Percentiles rank a stretch among this genome's conserved stretches.
Conservation (phyloP, 1,140 invertebrate species). For the Cydia fagiglandana region DNA sequence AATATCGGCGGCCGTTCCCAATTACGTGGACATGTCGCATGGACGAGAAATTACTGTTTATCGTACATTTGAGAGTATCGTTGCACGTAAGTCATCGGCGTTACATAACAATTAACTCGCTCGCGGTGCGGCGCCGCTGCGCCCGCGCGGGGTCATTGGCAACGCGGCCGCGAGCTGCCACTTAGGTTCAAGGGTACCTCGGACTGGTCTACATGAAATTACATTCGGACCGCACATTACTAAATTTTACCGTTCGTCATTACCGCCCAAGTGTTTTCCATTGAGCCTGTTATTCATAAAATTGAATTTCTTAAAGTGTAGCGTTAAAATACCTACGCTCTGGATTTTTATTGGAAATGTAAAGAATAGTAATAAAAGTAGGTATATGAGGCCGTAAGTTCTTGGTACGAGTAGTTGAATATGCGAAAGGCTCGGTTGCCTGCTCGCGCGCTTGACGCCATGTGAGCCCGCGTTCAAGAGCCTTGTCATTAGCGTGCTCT, state of each 20-base stretch:
- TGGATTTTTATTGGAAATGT: neutral
- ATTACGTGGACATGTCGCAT: constrained; percentile 46
- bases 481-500: constrained; percentile 67
- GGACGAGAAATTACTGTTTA: constrained; percentile 51
- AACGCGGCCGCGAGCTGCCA: constrained; percentile 72
- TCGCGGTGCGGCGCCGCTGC: constrained; percentile 48
- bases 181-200: constrained; percentile 76
- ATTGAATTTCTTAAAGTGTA: no score
- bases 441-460: constrained; percentile 39
- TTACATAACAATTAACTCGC: constrained; percentile 76
- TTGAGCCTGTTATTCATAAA: neutral
- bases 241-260: constrained; percentile 20
- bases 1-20: constrained; percentile 55
- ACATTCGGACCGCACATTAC: constrained; percentile 33
- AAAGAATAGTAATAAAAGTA: neutral
- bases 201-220: constrained; percentile 62
- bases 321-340: neutral
- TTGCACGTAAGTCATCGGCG: constrained; percentile 56
- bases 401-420: neutral
- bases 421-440: neutral
- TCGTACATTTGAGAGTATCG: constrained; percentile 51
- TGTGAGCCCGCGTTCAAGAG: constrained; percentile 48
- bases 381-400: neutral
- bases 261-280: neutral
- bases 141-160: constrained; percentile 71